A percentile compares a stretch with the other conserved stretches of the same genome.
These are phyloP conservation scores for Drosophila kuntzei DNA, from an alignment of 2,888 invertebrate genomes.

Conservation along the genomic window DNA sequence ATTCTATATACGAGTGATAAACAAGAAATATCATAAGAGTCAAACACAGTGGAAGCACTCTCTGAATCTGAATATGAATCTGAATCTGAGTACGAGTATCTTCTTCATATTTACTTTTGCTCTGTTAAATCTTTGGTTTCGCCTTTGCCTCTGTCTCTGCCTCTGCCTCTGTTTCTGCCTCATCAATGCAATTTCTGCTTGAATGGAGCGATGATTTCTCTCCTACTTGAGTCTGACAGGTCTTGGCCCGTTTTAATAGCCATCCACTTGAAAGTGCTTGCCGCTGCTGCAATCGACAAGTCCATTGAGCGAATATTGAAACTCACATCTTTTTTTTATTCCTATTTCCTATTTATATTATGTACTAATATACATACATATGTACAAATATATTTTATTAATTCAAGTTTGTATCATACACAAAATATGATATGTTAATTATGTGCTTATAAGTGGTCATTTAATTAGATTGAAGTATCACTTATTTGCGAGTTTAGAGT, in stretches of 20 bases:
- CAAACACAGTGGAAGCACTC: background rate
- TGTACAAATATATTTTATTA: slow-evolving; percentile 27
- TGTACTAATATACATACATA: background rate
- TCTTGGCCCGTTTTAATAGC: slow-evolving; percentile 74
- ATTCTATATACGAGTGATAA: slow-evolving; percentile 6
- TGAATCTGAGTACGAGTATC: slow-evolving; percentile 3
- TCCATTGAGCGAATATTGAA: slow-evolving; percentile 62
- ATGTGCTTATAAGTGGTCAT: slow-evolving; percentile 6
- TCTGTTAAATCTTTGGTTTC: slow-evolving; percentile 9
- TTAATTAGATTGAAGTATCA: slow-evolving; percentile 17
- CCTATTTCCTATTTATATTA: slow-evolving; percentile 11
- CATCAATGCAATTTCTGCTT: slow-evolving; percentile 64
- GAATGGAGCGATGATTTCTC: slow-evolving; percentile 66
- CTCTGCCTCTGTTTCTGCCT: slow-evolving; percentile 12
- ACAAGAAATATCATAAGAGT: slow-evolving; percentile 26
- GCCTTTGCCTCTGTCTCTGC: slow-evolving; percentile 14
- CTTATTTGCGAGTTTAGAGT: background rate
- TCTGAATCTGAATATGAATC: background rate
- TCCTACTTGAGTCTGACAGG: slow-evolving; percentile 67
- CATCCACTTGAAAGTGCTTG: slow-evolving; percentile 56
- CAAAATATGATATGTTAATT: slow-evolving; percentile 25
- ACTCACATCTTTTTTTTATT: slow-evolving; percentile 38
- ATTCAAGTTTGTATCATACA: slow-evolving; percentile 16
- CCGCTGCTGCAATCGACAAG: slow-evolving; percentile 65
- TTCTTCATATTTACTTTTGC: slow-evolving; percentile 23